Conservation (phyloP, 1,140 invertebrate species). For the Drosophila subobscura region DNA sequence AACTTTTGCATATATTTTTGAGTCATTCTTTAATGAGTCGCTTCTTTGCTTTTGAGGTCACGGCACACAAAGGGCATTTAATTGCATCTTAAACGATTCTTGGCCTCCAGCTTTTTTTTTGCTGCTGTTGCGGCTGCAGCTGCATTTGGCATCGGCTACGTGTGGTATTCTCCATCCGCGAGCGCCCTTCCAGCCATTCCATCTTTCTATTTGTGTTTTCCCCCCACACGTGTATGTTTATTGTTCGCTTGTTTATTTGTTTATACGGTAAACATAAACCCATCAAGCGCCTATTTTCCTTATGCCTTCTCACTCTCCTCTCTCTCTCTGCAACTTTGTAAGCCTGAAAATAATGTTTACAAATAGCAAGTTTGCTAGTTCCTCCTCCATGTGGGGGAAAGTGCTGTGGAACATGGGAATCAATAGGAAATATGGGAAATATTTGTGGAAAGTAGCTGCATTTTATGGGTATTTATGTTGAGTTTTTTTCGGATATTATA, state of each 20-base stretch:
- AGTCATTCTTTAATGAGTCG: slow-evolving; percentile 28
- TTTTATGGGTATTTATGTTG: background rate
- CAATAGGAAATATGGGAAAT: slow-evolving; percentile 1
- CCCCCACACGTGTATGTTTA: slow-evolving; percentile 31
- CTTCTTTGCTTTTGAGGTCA: slow-evolving; percentile 33
- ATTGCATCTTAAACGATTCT: slow-evolving; percentile 64
- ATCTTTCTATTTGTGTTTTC: slow-evolving; percentile 47
- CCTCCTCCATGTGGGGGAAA: slow-evolving; percentile 3
- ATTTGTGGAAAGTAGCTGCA: slow-evolving; percentile 1
- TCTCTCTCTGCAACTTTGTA: slow-evolving; percentile 38
- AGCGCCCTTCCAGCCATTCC: slow-evolving; percentile 14
- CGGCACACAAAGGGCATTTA: slow-evolving; percentile 38
- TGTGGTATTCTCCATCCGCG: slow-evolving; percentile 6
- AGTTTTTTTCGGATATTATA: too few relatives aligned
- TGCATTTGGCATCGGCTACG: slow-evolving; percentile 13
- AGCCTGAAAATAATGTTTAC: slow-evolving; percentile 33
- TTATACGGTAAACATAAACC: slow-evolving; percentile 67
- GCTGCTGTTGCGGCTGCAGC: slow-evolving; percentile 31
- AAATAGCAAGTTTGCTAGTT: slow-evolving; percentile 26
- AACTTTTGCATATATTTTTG: slow-evolving; percentile 47
- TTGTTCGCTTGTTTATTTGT: slow-evolving; percentile 74
- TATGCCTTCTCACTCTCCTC: background rate
- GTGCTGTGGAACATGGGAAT: slow-evolving; percentile 4
- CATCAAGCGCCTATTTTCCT: slow-evolving; percentile 65
- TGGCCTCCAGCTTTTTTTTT: slow-evolving; percentile 18